These are phyloP conservation scores for Odontocerum albicorne DNA, from an alignment of 2,888 invertebrate genomes.

Conservation along the genomic window DNA sequence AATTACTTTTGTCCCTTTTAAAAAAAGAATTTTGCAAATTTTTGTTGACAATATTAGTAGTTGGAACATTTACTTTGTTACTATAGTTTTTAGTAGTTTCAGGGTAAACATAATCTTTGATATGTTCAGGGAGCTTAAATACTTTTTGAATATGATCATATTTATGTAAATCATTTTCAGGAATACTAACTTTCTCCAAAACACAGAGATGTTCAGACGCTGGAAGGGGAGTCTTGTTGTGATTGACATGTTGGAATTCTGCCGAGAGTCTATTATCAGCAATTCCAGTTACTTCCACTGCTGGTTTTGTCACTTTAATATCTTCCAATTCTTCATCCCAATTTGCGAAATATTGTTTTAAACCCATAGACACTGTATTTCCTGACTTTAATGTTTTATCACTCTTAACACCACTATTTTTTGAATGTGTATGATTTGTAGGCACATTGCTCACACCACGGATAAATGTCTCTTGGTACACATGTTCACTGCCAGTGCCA, in stretches of 20 bases:
- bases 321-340: constrained; percentile 58
- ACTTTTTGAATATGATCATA: constrained; percentile 58
- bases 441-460: background rate
- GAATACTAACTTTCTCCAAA: constrained; percentile 53
- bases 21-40: background rate
- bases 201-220: constrained; percentile 47
- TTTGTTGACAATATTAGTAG: no score
- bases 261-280: background rate
- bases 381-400: constrained; percentile 3
- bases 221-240: constrained; percentile 1
- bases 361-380: constrained; percentile 42
- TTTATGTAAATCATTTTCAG: constrained; percentile 53
- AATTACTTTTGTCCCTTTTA: background rate
- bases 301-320: constrained; percentile 24
- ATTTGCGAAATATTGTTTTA: constrained; percentile 55
- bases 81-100: constrained; percentile 39
- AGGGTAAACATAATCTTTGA: constrained; percentile 54
- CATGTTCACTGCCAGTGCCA: constrained; percentile 1
- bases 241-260: constrained; percentile 1
- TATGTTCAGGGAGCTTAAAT: constrained; percentile 56
- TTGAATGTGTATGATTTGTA: background rate
- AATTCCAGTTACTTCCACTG: background rate
- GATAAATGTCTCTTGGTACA: constrained; percentile 7
- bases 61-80: constrained; percentile 3
- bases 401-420: background rate